These are phyloP conservation scores for Camptogramma bilineatum DNA, from an alignment of 2,888 invertebrate species.

Conservation along the genomic window DNA sequence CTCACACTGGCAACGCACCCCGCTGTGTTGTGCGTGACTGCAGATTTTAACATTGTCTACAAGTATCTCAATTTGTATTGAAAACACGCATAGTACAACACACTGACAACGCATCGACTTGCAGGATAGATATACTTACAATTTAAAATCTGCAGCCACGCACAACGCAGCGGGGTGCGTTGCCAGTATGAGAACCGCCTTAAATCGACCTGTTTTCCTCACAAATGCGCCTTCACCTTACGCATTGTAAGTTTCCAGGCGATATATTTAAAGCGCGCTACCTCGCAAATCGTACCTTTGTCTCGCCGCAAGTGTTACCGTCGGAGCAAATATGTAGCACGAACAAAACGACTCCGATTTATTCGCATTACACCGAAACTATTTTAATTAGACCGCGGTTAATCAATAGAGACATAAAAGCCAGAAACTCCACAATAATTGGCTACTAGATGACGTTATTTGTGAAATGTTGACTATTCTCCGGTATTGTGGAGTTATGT, in stretches of 20 bases:
- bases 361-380: conserved; percentile 65
- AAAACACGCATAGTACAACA: too few species aligned
- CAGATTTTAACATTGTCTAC: too few species aligned
- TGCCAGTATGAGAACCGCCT: too few species aligned
- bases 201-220: conserved; percentile 16
- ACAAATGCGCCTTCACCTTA: conserved; percentile 18
- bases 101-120: too few species aligned
- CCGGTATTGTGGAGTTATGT: conserved; percentile 51
- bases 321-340: conserved; percentile 73
- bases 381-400: conserved; percentile 74
- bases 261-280: conserved; percentile 70
- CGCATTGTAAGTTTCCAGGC: conserved; percentile 43
- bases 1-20: too few species aligned
- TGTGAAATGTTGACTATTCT: conserved; percentile 59
- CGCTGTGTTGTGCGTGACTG: too few species aligned
- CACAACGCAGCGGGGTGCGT: too few species aligned
- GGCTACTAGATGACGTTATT: conserved; percentile 71
- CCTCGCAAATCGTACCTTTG: conserved; percentile 70
- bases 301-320: conserved; percentile 67
- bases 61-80: too few species aligned
- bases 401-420: conserved; percentile 77
- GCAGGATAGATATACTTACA: too few species aligned
- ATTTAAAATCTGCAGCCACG: too few species aligned
- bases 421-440: conserved; percentile 64
- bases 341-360: conserved; percentile 68